Base-by-base conservation (phyloP, 2,797 vertebrate genomes). In the Kryptolebias ocellatus region DNA sequence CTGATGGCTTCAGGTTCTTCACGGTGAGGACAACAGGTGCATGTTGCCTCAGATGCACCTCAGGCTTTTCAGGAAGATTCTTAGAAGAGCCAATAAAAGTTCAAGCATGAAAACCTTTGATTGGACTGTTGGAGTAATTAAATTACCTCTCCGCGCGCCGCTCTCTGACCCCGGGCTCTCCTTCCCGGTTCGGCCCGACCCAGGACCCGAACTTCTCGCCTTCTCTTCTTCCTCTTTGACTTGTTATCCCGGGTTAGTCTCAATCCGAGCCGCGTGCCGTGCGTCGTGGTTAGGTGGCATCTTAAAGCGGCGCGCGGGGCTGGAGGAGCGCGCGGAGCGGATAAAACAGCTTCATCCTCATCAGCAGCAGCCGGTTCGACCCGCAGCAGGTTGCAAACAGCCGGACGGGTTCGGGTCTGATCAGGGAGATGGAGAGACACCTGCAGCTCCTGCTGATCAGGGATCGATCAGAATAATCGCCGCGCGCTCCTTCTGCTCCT, bases 211-310 rank as follows among this genome's bases (percentile, higher is more conserved):
- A 24, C n/a, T 28, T 27, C 9, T 44, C 4, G 15, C 12, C 53
- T 31, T 29, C 28, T 28, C 7, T 27, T 2, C 31, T 12, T 15
- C 51, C 5, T 34, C 2, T 31, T 8, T 0, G 20, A 39, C 55
- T 72, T 59, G 69, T 93, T 92, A 91, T 80, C 89, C 93, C 82
- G 90, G 91, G 56, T 83, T 87, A 49, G 87, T 93, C 90, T 91
- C 82, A 91, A 92, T 93, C 89, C 85, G 89, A 90, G 87, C 77
- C 78, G 87, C 83, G 86, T 88, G 87, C 83, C 85, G 85, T 65
- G 85, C 85, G 47, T 78, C 74, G 77, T 80, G 80, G 85, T 92
- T 86, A 89, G 60, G 79, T 71, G 85, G 82, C 89, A 95, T 92
- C 77, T 87, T 83, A 79, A 28, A 72, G 29, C 49, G 55, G 46